Base-by-base conservation (phyloP, 1,140 invertebrate species). In the Aphaenogaster ashmeadi region DNA sequence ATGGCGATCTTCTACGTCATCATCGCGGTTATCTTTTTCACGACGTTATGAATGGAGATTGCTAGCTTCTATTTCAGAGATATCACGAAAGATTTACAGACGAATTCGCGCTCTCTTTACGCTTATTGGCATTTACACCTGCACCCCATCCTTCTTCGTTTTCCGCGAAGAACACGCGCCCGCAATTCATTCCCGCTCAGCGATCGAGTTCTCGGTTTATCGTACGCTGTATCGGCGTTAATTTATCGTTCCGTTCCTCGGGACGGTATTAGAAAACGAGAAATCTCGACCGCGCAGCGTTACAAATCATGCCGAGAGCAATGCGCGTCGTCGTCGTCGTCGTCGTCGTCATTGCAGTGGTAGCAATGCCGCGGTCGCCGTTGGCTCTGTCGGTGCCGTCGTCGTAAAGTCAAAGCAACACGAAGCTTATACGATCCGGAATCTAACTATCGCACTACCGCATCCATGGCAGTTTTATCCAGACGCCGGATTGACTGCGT, bases 101-200 rank as follows among this genome's bases (percentile, higher is more conserved):
- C 87, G 77, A 86, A 86, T 77, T 77, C 52, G 56, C 77, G 58
- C 60, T 79, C 62, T 71, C 72, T 77, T 88, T 62, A 90, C 54
- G 78, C 89, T 47, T 89, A 91, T 89, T 72, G 89, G 74, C 87
- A 81, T 91, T 90, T 92, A 89, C 93, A 92, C 92, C 92, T 92
- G 92, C 93, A 83, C 80, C 89, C 84, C 93, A 94, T 94, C 92
- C 91, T 93, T 94, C 92, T 92, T 89, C 87, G 89, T 88, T 92
- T 92, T 92, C 83, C 91, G 67, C 88, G 89, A 89, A 69, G 91
- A 88, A 92, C 88, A 91, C 86, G 90, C 87, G 88, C 80, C 89
- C 41, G 81, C 86, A 88, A 92, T 92, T 88, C 91, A 88, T 93
- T 93, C 91, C 89, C 81, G 89, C 83, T 89, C 33, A 67, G 81